These are phyloP conservation scores for Channa argus DNA, from an alignment of 2,113 vertebrate species.

Conservation along the genomic window DNA sequence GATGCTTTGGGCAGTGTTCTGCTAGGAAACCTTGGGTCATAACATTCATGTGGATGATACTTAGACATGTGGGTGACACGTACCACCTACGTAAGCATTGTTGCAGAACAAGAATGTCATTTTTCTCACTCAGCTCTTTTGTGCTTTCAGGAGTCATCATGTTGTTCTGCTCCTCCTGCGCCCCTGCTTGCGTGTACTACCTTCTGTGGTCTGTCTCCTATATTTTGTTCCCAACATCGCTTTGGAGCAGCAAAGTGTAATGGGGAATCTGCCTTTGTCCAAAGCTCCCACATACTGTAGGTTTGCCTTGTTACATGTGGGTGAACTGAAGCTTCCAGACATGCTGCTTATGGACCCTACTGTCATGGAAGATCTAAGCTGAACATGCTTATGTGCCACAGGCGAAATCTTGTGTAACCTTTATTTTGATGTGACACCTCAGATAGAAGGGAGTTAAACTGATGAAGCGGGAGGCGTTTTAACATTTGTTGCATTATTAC, in stretches of 20 bases:
- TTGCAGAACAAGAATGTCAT: background rate
- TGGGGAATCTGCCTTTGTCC: background rate
- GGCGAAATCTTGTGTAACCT: conserved; percentile 27
- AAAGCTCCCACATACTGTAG: conserved; percentile 12
- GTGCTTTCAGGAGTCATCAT: conserved; percentile 83
- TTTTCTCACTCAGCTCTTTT: background rate
- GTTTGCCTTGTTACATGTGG: conserved; percentile 30
- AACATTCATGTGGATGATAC: too few species aligned
- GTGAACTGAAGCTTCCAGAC: conserved; percentile 49
- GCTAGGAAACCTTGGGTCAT: too few species aligned
- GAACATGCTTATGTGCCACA: conserved; percentile 25
- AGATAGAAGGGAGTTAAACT: conserved; percentile 1
- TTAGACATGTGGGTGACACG: too few species aligned
- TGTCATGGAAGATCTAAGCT: conserved; percentile 49
- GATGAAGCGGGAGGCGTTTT: conserved; percentile 14
- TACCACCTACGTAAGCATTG: too few species aligned
- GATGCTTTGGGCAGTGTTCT: too few species aligned
- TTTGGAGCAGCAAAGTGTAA: conserved; percentile 89
- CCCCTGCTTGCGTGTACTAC: conserved; percentile 87
- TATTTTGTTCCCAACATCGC: conserved; percentile 88
- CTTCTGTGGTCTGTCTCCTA: conserved; percentile 93
- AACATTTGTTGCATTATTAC: conserved; percentile 18
- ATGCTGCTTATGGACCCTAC: conserved; percentile 40
- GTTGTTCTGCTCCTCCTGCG: conserved; percentile 85
- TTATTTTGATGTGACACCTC: conserved; percentile 45